Conservation (phyloP, 2,797 vertebrate species). For the Hyperoplus lanceolatus region DNA sequence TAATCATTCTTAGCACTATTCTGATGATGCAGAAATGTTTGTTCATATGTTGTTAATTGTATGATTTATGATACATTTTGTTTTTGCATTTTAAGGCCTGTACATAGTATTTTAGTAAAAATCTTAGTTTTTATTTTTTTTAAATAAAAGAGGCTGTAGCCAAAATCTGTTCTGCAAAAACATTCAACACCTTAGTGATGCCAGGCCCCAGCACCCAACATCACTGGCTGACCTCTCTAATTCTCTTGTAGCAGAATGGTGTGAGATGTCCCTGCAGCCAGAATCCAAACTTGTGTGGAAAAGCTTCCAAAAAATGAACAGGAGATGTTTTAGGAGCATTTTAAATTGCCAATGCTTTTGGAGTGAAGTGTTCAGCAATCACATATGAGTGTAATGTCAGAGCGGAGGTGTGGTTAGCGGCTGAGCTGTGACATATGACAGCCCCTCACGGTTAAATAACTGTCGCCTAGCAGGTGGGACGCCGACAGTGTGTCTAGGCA, state of each 20-base stretch:
- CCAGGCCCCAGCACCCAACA: background rate
- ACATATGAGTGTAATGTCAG: background rate
- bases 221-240: background rate
- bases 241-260: background rate
- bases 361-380: background rate
- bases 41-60: no score
- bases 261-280: background rate
- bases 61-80: no score
- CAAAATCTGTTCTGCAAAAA: no score
- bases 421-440: conserved; percentile 49
- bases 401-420: conserved; percentile 16
- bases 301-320: background rate
- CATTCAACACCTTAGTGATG: background rate
- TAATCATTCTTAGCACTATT: no score
- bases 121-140: no score
- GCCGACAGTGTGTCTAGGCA: conserved; percentile 50
- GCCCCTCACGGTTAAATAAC: conserved; percentile 70
- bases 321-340: background rate
- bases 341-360: background rate
- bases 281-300: background rate
- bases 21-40: no score
- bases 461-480: conserved; percentile 40
- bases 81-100: no score
- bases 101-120: no score
- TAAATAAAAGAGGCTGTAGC: no score